A percentile compares a stretch with the other conserved stretches of the same genome.
phyloP scores from a whole-genome alignment of 2,888 invertebrate species.

The Cloeon dipterum region DNA sequence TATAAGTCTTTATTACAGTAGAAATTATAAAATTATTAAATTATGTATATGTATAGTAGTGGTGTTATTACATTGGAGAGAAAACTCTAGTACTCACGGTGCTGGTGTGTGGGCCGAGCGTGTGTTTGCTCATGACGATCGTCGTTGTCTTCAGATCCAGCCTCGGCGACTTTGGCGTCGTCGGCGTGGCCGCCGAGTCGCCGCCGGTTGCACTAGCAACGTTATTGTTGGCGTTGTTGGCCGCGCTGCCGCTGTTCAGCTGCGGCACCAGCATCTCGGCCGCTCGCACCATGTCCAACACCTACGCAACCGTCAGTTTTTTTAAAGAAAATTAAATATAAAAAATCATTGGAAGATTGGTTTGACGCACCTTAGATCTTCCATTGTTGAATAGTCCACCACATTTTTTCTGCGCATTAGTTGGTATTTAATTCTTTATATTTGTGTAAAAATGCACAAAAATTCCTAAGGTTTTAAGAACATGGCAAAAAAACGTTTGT shows the following conservation, averaged over 20 bases:
- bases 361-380: too few relatives aligned
- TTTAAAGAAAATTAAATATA: background rate
- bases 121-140: constrained; percentile 85
- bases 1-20: background rate
- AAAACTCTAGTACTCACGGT: constrained; percentile 24
- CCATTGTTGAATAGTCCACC: too few relatives aligned
- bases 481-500: background rate
- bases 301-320: constrained; percentile 33
- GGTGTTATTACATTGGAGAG: background rate
- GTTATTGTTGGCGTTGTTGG: constrained; percentile 1
- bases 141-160: constrained; percentile 63
- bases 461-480: background rate
- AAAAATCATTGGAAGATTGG: too few relatives aligned
- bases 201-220: constrained; percentile 13
- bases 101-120: constrained; percentile 46
- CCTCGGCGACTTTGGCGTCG: constrained; percentile 16
- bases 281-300: constrained; percentile 72
- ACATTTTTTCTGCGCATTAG: too few relatives aligned
- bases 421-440: too few relatives aligned
- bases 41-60: background rate
- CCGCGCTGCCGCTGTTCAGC: constrained; percentile 8
- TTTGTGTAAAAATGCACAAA: too few relatives aligned
- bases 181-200: constrained; percentile 24
- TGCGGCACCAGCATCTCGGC: constrained; percentile 50
- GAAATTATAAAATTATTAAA: background rate